Conservation (phyloP, 1,140 invertebrate genomes). For the Neodiprion fabricii region DNA sequence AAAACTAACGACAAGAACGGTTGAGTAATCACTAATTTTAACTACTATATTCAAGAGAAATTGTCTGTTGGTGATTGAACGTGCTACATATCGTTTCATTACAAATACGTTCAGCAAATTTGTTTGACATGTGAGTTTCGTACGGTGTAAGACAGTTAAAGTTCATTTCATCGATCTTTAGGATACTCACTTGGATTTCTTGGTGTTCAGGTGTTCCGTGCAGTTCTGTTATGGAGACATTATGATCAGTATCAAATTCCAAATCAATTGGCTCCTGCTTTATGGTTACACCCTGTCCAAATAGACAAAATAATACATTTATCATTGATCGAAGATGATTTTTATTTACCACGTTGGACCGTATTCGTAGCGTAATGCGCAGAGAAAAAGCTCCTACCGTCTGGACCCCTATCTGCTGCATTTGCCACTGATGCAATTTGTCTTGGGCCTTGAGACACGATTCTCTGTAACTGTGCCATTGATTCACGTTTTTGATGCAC, state of each 20-base stretch:
- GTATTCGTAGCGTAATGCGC: not conserved
- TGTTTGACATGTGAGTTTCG: no score
- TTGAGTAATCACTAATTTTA: no score
- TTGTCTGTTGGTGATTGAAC: no score
- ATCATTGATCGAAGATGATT: not conserved
- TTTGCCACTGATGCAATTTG: conserved; percentile 55
- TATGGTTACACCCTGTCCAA: conserved; percentile 37
- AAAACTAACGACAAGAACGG: no score
- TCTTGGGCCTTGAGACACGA: conserved; percentile 54
- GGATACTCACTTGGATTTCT: not conserved
- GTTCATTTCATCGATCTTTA: no score
- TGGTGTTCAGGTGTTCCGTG: not conserved
- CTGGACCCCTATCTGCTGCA: conserved; percentile 30
- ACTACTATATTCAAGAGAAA: no score
- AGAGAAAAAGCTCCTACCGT: not conserved
- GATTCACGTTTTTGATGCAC: conserved; percentile 54
- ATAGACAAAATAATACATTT: not conserved
- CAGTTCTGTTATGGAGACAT: conserved; percentile 34
- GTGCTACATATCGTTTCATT: no score
- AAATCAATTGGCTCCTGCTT: conserved; percentile 52
- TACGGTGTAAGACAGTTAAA: no score
- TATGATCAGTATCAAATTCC: conserved; percentile 37
- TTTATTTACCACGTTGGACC: conserved; percentile 8
- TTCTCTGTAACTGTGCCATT: conserved; percentile 58
- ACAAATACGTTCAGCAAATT: no score